Evolutionary conservation across 2,113 vertebrate genomes (phyloP).

Genomic region (Choloepus hoffmanni): DNA sequence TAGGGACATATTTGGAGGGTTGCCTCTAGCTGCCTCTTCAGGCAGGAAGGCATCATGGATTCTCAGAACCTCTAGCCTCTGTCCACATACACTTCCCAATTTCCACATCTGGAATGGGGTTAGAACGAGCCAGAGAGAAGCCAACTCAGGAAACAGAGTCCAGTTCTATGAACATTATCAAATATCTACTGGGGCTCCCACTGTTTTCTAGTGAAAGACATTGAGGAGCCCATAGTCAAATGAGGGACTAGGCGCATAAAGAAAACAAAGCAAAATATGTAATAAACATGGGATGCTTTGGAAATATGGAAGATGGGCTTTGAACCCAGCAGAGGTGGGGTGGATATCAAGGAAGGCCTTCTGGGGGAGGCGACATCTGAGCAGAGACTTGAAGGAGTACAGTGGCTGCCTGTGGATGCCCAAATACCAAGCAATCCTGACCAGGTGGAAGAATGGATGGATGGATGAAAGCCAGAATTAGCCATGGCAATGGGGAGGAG

Average conservation of each 20-base stretch:
- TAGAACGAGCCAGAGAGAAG: not conserved
- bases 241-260: not conserved
- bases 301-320: not conserved
- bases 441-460: not conserved
- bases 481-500: fast-evolving
- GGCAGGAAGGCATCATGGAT: not conserved
- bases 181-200: not conserved
- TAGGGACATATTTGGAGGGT: fast-evolving
- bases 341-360: not conserved
- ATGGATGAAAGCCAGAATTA: too few relatives aligned
- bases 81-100: not conserved
- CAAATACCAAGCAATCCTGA: not conserved
- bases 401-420: not conserved
- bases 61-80: not conserved
- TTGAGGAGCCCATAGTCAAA: not conserved
- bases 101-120: not conserved
- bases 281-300: not conserved
- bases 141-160: not conserved
- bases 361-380: not conserved
- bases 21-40: not conserved
- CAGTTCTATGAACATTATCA: not conserved
- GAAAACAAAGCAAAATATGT: not conserved
- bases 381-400: not conserved
- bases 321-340: not conserved
- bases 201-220: not conserved